Base-by-base conservation (phyloP, 2,113 vertebrate genomes). In the Anthoscopus minutus region DNA sequence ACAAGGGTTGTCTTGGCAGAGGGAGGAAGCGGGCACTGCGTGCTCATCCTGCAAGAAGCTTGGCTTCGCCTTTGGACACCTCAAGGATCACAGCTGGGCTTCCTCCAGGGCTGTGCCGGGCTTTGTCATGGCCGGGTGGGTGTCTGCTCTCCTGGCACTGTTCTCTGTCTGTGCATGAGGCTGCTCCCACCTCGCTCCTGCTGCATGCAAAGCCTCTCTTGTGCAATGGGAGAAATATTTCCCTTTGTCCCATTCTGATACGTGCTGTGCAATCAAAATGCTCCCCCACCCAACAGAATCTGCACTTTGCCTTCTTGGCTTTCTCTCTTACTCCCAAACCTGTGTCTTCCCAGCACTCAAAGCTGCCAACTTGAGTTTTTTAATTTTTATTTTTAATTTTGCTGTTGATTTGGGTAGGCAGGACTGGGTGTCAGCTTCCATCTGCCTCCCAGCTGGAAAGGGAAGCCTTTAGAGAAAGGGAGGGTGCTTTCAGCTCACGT, bases 381-480 rank as follows among this genome's bases (percentile, higher is more conserved):
- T 28, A 23, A 21, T 45, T 61, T 80, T 83, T 42, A 17, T 22
- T 70, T 72, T 65, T 6, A 33, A 23, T 74, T 90, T 86, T n/a
- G 83, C 44, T 65, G 24, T 74, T 80, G 79, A 48, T 48, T 86
- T 64, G 30, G 74, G 62, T 45, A 67, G 51, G 50, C 42, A 58
- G 71, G 78, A 38, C 79, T 89, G 60, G 56, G 65, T 65, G 67
- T 84, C 58, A 48, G 30, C 47, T 80, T 65, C 93, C 79, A 83
- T 94, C 84, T 94, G 81, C 51, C 76, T 96, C 71, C 28, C 45
- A 45, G 69, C 69, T 86, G 76, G 67, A 54, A 89, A 79, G 65
- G 60, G 67, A 85, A 93, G 48, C 57, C n/a, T 88, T 47, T 28
- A 66, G 51, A 83, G 71, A 78, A 91, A 90, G 64, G 4, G 23